These are phyloP conservation scores for Notothenia coriiceps DNA, from an alignment of 2,113 vertebrate genomes.

Conservation along the genomic window DNA sequence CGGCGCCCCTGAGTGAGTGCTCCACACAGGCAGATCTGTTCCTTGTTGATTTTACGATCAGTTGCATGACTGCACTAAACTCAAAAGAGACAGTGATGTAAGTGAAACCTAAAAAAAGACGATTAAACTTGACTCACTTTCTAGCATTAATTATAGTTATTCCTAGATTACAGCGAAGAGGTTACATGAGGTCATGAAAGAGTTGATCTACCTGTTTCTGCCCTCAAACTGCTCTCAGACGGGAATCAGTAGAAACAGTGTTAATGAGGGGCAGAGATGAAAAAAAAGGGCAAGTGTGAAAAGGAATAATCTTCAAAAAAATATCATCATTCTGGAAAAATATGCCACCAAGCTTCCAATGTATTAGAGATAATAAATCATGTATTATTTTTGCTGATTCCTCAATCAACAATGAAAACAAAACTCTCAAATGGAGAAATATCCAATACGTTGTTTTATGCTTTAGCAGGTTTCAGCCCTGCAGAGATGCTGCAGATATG, in stretches of 20 bases:
- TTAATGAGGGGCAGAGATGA: too few relatives aligned
- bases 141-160: neutral
- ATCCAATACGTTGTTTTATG: neutral
- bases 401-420: neutral
- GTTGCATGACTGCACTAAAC: neutral
- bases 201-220: neutral
- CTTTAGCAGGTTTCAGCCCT: conserved; percentile 87
- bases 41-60: neutral
- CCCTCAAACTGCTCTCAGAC: neutral
- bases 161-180: conserved; percentile 8
- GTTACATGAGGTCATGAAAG: neutral
- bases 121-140: neutral
- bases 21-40: neutral
- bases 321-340: neutral
- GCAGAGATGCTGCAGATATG: conserved; percentile 93
- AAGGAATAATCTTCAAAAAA: neutral
- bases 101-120: conserved; percentile 12
- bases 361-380: neutral
- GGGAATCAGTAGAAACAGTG: neutral
- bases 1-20: neutral
- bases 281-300: neutral
- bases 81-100: neutral
- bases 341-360: neutral
- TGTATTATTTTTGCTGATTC: neutral
- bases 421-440: neutral